Evolutionary conservation across 2,113 vertebrate genomes (phyloP), one percentile per base, ranked within the genome.

Genomic region (Tricholaema leucomelas): DNA sequence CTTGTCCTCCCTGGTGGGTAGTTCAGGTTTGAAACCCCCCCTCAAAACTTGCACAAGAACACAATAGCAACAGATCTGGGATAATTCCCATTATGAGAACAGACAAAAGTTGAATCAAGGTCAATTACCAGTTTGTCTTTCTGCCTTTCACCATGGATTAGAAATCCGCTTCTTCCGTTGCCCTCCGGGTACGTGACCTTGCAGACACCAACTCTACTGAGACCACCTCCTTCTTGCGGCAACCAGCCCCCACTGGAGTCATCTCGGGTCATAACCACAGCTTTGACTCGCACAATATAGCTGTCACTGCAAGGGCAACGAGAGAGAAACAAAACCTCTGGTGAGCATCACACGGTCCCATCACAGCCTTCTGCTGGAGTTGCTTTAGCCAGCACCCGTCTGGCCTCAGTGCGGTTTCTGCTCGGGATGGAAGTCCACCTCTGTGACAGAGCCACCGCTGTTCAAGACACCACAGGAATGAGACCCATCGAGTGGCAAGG

Each of bases 281-380:
- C 99, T 98, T 99, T 99, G 97, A 99, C 99, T 97, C 99, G 98
- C 97, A 99, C 99, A 95, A 99, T 99, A 98, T 99, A 99, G 98
- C 98, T 99, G 98, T 99, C 99, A 99, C 99, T 99, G 97, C 75
- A 97, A 97, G 16, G 92, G 35, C 91, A 95, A 93, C 81, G 89
- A 95, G 66, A 96, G 87, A 96, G 79, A 92, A 94, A 95, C 90
- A 97, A 50, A 95, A 61, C 50, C 77, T 24, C 91, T 93, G 55
- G 93, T 95, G 73, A 97, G 96, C 87, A 96, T 89, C 93, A 79
- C 9, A 73, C 5, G 4, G 38, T 76, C 17, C 15, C 70, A 23
- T 46, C 7, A 1, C 35, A 25, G 40, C 2, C 0, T 16, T 5
- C 4, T 36, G 58, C 82, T 1, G 3, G 85, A 28, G 52, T 14